These are phyloP conservation scores for Remorina albescens DNA, from an alignment of 2,797 vertebrate genomes.

Conservation along the genomic window DNA sequence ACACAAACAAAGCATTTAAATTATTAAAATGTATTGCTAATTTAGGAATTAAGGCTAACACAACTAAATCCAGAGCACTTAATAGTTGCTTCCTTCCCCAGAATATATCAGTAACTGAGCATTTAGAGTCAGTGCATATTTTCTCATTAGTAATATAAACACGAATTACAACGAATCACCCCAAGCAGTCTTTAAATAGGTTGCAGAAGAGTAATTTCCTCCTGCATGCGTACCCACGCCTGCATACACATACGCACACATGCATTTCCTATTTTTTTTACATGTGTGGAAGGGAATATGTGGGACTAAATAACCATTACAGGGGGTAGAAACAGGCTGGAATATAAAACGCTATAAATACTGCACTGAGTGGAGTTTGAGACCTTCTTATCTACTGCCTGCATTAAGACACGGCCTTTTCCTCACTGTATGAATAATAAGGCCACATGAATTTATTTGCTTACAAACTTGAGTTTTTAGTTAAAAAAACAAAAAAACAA, in stretches of 20 bases:
- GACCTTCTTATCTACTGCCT: conserved; percentile 75
- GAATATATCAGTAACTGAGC: conserved; percentile 59
- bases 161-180: conserved; percentile 71
- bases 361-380: conserved; percentile 58
- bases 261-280: conserved; percentile 16
- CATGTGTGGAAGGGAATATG: conserved; percentile 67
- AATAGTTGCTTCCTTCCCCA: conserved; percentile 41
- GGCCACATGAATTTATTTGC: conserved; percentile 59
- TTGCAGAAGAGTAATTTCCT: conserved; percentile 70
- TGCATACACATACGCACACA: conserved; percentile 2
- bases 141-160: conserved; percentile 78
- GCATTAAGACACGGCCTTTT: conserved; percentile 74
- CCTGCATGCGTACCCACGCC: conserved; percentile 5
- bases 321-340: conserved; percentile 64
- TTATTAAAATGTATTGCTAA: conserved; percentile 51
- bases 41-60: conserved; percentile 55
- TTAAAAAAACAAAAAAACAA: conserved; percentile 47
- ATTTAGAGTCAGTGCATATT: conserved; percentile 69
- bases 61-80: conserved; percentile 49
- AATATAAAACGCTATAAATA: conserved; percentile 74
- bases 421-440: conserved; percentile 71
- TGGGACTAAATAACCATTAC: conserved; percentile 76
- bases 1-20: conserved; percentile 37
- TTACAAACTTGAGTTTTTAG: conserved; percentile 46
- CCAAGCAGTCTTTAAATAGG: conserved; percentile 74